Base-by-base conservation (phyloP, 2,888 invertebrate genomes). In the Drosophila paracracens region DNA sequence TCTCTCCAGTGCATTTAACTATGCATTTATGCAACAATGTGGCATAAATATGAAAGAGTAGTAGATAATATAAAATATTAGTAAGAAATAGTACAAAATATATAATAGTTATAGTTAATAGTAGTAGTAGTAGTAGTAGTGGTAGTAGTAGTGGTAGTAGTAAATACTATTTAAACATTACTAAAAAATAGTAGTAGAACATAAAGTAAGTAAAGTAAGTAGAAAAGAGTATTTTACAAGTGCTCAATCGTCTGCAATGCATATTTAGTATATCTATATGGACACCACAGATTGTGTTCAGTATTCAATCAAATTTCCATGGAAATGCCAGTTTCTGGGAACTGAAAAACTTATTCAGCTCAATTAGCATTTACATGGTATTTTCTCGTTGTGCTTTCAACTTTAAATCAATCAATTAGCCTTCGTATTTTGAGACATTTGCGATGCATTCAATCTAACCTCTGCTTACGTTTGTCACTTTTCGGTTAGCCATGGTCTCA, bases 401-500 rank as follows among this genome's bases (percentile, higher is more conserved):
- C 51, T 35, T 33, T 35, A 18, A 35, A 33, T 53, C 53, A 8
- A 53, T 54, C 27, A 40, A 57, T 40, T 48, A 59, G 25, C 25
- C 7, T 48, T 59, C 25, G 18, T 13, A 25, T 33, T 25, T 33
- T 46, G 31, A 31, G 8, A 57, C 29, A 40, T 40, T 40, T 40
- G 27, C 6, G 38, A 38, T 27, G 48, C 16, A 27, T 53, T 29
- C n/a, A 0, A n/a, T 18, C 36, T 10, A 52, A 35, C 73, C 50
- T 70, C 40, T 35, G 29, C 27, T 60, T 40, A 48, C 27, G n/a
- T 33, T 50, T 38, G 38, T 27, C 62, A 27, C 31, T 52, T 51
- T 52, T 21, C 16, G 31, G 36, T 33, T 38, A 35, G 54, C 54
- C 38, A 36, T 51, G 61, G 63, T 38, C 40, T 35, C 64, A 36